These are phyloP conservation scores for Phycodurus eques DNA, from an alignment of 2,113 vertebrate genomes.

Conservation along the genomic window DNA sequence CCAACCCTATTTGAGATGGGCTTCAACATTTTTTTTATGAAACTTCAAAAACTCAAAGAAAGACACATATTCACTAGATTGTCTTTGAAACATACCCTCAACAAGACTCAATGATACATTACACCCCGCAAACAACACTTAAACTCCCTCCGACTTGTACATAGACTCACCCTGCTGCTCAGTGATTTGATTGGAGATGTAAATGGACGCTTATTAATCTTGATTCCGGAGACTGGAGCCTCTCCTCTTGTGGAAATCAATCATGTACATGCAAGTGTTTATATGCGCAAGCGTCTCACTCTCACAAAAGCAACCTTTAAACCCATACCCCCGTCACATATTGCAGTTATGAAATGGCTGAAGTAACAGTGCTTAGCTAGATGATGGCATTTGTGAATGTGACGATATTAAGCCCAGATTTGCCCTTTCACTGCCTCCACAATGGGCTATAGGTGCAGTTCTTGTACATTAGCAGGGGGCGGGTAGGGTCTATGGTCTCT, in stretches of 20 bases:
- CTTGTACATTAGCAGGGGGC: conserved; percentile 48
- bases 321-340: conserved; percentile 31
- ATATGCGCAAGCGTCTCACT: background rate
- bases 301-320: conserved; percentile 26
- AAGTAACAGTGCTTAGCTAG: conserved; percentile 49
- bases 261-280: conserved; percentile 19
- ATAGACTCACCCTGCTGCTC: background rate
- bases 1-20: too few relatives aligned
- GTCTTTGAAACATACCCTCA: background rate
- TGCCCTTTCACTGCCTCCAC: conserved; percentile 44
- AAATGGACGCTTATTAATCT: conserved; percentile 68
- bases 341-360: conserved; percentile 52
- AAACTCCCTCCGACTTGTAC: conserved; percentile 6
- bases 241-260: conserved; percentile 64
- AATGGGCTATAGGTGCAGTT: conserved; percentile 54
- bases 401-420: conserved; percentile 52
- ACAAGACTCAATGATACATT: background rate
- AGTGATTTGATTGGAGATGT: conserved; percentile 57
- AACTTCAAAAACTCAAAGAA: background rate
- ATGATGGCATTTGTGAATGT: conserved; percentile 47
- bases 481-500: conserved; percentile 23
- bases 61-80: background rate
- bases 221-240: conserved; percentile 55
- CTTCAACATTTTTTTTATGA: background rate
- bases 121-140: background rate